Evolutionary conservation across 2,888 invertebrate species (phyloP), one percentile per base, ranked within the genome.

Genomic region (Ophion costatus): DNA sequence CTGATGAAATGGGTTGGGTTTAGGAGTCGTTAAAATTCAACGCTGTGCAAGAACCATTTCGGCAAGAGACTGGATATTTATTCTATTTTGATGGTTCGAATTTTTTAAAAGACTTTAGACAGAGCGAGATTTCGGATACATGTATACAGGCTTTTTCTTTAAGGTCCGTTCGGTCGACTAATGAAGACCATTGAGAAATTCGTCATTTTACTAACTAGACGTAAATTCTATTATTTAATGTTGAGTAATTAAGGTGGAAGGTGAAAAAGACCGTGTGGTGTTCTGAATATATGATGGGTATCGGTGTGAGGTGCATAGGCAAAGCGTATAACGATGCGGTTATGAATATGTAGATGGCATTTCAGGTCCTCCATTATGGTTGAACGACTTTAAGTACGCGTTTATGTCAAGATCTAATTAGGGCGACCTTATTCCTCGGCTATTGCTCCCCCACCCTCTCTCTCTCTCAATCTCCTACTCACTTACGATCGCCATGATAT

Each of bases 301-400:
- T 79, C 29, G 73, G 67, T 73, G 56, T 78, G 51, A 61, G 63
- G 67, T 51, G 70, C 77, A 80, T 70, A 45, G 75, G 59, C 38
- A 83, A 76, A 84, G 82, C 79, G 75, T 67, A 82, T 79, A 87
- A 84, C 83, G 83, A 82, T 73, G 87, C 88, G 87, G 87, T 89
- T 89, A 91, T 91, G 91, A 91, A 90, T 90, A 91, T 91, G 90
- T 90, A 91, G 88, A 90, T 90, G 89, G 86, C 88, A 85, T 90
- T 91, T 90, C 89, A 89, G 89, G 82, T 78, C 64, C 85, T 88
- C 77, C 83, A 80, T 82, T 78, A 84, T 74, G 81, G 73, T 81
- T 82, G 83, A 84, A 85, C 76, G 84, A 87, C 80, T 86, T 86
- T 86, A 77, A 84, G 84, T 63, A 83, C 84, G 82, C 80, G 80